Conservation (phyloP, 30 jellyfish, hydroid and myxozoan genomes). For the Cassiopea xamachana region DNA sequence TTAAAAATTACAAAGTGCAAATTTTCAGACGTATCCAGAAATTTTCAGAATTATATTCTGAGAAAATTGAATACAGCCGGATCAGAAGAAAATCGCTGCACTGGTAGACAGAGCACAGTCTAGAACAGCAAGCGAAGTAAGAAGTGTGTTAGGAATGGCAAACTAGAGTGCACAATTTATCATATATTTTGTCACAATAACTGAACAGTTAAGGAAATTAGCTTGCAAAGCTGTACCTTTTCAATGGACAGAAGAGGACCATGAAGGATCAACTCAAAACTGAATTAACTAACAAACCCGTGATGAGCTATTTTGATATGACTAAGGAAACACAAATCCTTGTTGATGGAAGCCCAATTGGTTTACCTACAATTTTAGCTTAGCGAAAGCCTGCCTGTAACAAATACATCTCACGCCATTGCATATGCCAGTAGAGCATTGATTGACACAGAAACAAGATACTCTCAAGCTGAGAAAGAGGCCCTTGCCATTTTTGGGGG, state of each 20-base stretch:
- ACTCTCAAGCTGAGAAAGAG: slow-evolving; percentile 62
- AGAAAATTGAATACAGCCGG: slow-evolving; percentile 37
- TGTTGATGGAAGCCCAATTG: slow-evolving; percentile 52
- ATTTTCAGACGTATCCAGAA: slow-evolving; percentile 12
- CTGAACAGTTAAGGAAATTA: slow-evolving; percentile 52
- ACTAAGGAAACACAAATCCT: slow-evolving; percentile 13
- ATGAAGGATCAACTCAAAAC: slow-evolving; percentile 4
- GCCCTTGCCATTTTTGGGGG: slow-evolving; percentile 36
- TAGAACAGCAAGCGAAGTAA: slow-evolving; percentile 15
- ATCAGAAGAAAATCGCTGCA: slow-evolving; percentile 16
- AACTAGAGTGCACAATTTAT: slow-evolving; percentile 28
- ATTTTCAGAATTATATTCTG: slow-evolving; percentile 46
- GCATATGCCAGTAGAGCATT: slow-evolving; percentile 54
- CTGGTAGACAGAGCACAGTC: slow-evolving; percentile 18
- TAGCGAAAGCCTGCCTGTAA: slow-evolving; percentile 5
- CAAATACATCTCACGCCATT: background rate
- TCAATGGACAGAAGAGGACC: slow-evolving; percentile 12
- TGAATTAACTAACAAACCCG: slow-evolving; percentile 10
- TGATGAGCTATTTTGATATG: slow-evolving; percentile 32
- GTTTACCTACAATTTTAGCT: slow-evolving; percentile 32
- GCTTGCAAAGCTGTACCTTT: slow-evolving; percentile 4
- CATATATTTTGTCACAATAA: background rate
- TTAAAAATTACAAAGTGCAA: slow-evolving; percentile 33
- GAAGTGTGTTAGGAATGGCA: slow-evolving; percentile 50
- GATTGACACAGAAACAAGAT: slow-evolving; percentile 19